Evolutionary conservation across 2,888 invertebrate species (phyloP).

Genomic region (Drosophila lacicola): DNA sequence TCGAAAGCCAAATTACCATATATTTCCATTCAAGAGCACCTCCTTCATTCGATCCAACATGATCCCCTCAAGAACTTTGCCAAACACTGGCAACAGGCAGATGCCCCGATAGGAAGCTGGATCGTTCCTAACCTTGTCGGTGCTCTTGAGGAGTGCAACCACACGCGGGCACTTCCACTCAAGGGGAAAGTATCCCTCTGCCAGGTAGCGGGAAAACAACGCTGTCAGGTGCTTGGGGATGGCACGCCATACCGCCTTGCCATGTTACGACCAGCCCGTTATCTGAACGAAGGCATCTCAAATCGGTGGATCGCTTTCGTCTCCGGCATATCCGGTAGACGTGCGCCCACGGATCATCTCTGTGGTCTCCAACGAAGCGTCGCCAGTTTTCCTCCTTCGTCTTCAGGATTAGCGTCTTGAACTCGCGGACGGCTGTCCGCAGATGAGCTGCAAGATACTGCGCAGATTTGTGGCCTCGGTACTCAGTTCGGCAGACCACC

Average conservation of each 20-base stretch:
- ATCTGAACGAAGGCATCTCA: conserved; percentile 16
- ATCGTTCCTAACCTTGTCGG: too few relatives aligned
- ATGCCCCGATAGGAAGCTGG: too few relatives aligned
- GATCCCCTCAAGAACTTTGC: conserved; percentile 32
- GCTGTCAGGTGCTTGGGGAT: conserved; percentile 11
- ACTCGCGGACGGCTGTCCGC: too few relatives aligned
- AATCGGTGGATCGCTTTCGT: conserved; percentile 10
- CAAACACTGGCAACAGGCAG: conserved; percentile 33
- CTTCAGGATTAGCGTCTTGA: neutral
- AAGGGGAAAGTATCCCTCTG: conserved; percentile 13
- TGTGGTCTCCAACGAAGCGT: conserved; percentile 19
- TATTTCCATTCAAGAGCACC: conserved; percentile 8
- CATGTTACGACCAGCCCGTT: conserved; percentile 17
- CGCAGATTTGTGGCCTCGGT: too few relatives aligned
- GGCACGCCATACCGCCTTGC: conserved; percentile 14
- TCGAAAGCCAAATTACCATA: too few relatives aligned
- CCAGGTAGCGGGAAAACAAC: conserved; percentile 11
- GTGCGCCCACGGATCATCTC: conserved; percentile 14
- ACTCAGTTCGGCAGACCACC: too few relatives aligned
- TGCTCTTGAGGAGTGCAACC: too few relatives aligned
- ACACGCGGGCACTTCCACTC: too few relatives aligned
- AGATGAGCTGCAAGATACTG: too few relatives aligned
- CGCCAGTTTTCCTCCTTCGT: conserved; percentile 26
- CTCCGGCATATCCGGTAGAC: conserved; percentile 24
- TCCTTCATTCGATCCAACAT: conserved; percentile 23